Percentiles rank a stretch among this genome's conserved stretches.
Conservation (phyloP, 2,888 invertebrate genomes). For the Oligia latruncula region DNA sequence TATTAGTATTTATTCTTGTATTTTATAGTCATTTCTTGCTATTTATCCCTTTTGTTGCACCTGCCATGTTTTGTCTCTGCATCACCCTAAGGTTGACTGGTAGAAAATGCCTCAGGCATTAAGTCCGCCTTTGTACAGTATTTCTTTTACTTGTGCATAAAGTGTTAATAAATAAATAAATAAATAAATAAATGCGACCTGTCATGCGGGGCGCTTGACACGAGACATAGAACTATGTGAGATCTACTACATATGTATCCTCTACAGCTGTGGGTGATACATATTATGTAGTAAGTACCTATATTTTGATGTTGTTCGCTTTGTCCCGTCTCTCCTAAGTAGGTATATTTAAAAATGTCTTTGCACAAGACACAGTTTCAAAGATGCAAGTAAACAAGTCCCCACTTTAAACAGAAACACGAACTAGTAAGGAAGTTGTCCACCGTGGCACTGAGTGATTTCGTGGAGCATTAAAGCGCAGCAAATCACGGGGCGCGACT, state of each 20-base stretch:
- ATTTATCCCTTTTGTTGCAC: too few species aligned
- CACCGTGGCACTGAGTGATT: background rate
- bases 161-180: too few species aligned
- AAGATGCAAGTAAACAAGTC: background rate
- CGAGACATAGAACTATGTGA: background rate
- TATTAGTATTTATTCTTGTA: too few species aligned
- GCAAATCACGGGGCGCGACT: background rate
- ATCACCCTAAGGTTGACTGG: too few species aligned
- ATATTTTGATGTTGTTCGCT: background rate
- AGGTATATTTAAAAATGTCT: background rate
- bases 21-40: too few species aligned
- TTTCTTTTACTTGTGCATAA: too few species aligned
- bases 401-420: background rate
- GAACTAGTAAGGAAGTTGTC: background rate
- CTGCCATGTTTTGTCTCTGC: too few species aligned
- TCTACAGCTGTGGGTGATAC: background rate
- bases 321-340: too few species aligned
- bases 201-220: too few species aligned
- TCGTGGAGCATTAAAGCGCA: conserved; percentile 4
- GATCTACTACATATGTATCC: background rate
- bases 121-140: too few species aligned
- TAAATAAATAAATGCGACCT: too few species aligned
- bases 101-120: too few species aligned
- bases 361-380: background rate
- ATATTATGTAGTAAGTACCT: background rate